Percentiles rank a stretch among this genome's conserved stretches.
These are phyloP conservation scores for Caenorhabditis uteleia DNA, from an alignment of 2,888 invertebrate genomes.

Conservation along the genomic window DNA sequence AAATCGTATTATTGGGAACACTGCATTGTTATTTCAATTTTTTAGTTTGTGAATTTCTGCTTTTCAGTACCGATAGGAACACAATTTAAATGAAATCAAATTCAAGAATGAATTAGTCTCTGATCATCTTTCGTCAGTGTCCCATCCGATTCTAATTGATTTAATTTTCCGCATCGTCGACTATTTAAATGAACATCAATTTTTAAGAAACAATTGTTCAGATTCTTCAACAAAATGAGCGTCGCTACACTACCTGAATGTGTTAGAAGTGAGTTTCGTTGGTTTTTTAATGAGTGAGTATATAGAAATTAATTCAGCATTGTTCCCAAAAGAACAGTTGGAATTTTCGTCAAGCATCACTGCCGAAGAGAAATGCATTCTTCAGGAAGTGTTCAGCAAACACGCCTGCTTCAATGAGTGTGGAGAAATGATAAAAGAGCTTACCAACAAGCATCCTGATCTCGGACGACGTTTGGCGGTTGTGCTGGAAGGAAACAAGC, in stretches of 20 bases:
- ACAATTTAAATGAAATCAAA: too few species aligned
- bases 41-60: too few species aligned
- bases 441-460: conserved; percentile 29
- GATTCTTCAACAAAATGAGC: too few species aligned
- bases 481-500: conserved; percentile 42
- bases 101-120: too few species aligned
- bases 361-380: conserved; percentile 23
- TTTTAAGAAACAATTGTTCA: too few species aligned
- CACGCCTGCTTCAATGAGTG: conserved; percentile 42
- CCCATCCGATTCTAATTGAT: too few species aligned
- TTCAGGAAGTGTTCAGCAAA: conserved; percentile 20
- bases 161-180: too few species aligned
- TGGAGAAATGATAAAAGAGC: conserved; percentile 48
- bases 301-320: conserved; percentile 23
- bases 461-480: conserved; percentile 29
- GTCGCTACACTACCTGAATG: conserved; percentile 34
- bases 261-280: conserved; percentile 20
- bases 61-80: too few species aligned
- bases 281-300: background rate
- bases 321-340: conserved; percentile 50
- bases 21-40: too few species aligned
- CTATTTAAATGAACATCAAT: too few species aligned
- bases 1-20: too few species aligned
- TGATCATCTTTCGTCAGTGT: too few species aligned
- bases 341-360: conserved; percentile 45